Conservation (phyloP, 2,113 vertebrate genomes). For the Muntiacus muntjak region DNA sequence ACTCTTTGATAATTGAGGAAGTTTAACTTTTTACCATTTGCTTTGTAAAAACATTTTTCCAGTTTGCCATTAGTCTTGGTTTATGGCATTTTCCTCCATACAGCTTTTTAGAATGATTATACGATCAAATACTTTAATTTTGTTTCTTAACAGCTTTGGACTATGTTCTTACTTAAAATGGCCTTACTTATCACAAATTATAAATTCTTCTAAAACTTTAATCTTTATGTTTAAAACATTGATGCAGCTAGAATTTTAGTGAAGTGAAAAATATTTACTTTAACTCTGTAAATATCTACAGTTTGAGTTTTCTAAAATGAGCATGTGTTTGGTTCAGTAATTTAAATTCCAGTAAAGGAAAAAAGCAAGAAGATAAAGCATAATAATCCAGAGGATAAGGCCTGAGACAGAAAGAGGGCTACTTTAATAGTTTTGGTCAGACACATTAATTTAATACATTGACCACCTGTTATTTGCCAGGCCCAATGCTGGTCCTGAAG, state of each 20-base stretch:
- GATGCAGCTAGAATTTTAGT: background rate
- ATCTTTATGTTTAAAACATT: background rate
- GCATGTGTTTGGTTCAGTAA: background rate
- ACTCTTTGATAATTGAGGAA: background rate
- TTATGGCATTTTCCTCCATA: background rate
- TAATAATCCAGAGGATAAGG: background rate
- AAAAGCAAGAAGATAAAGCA: background rate
- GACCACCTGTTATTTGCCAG: slow-evolving; percentile 16
- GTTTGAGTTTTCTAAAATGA: slow-evolving; percentile 24
- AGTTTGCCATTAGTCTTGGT: background rate
- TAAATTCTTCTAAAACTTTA: slow-evolving; percentile 14
- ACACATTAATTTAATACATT: background rate
- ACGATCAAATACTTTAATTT: background rate
- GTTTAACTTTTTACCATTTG: background rate
- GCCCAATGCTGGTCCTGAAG: background rate
- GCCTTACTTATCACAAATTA: background rate
- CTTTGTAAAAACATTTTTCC: background rate
- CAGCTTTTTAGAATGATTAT: background rate
- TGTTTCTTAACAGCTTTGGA: background rate
- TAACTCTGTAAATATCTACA: background rate
- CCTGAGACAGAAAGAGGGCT: background rate
- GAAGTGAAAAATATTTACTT: background rate
- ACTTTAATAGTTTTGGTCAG: background rate
- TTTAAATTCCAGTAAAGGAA: background rate
- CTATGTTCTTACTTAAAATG: background rate